These are phyloP conservation scores for Trissolcus basalis DNA, from an alignment of 1,140 invertebrate species.

Conservation along the genomic window DNA sequence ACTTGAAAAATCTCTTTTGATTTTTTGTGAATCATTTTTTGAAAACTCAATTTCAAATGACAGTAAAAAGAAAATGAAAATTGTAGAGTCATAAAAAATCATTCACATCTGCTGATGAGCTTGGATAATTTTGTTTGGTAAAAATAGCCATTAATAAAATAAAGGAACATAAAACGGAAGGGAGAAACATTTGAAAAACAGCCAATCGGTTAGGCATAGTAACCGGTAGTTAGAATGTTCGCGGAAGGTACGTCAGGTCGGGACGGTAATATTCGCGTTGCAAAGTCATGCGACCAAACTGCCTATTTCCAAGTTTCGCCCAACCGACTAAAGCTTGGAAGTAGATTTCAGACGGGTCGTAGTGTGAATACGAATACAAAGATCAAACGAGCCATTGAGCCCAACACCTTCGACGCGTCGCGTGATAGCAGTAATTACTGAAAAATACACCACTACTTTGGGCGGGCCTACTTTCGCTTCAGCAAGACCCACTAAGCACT, in stretches of 20 bases:
- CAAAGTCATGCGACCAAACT: conserved; percentile 69
- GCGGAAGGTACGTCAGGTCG: conserved; percentile 61
- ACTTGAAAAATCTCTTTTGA: too few relatives aligned
- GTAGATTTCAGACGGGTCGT: conserved; percentile 34
- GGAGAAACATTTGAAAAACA: conserved; percentile 51
- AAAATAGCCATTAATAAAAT: conserved; percentile 24
- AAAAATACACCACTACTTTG: conserved; percentile 66
- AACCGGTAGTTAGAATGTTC: conserved; percentile 69
- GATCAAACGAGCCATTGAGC: conserved; percentile 37
- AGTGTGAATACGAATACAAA: conserved; percentile 33
- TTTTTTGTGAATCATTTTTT: too few relatives aligned
- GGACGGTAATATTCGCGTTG: conserved; percentile 68
- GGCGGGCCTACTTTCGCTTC: conserved; percentile 68
- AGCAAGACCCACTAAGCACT: conserved; percentile 68
- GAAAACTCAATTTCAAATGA: too few relatives aligned
- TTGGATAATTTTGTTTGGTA: conserved; percentile 1
- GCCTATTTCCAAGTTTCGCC: conserved; percentile 70
- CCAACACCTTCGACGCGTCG: conserved; percentile 70
- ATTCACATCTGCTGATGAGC: too few relatives aligned
- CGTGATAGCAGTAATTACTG: conserved; percentile 74
- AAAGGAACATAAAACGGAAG: conserved; percentile 38
- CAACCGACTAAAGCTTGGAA: conserved; percentile 62
- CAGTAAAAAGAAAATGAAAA: too few relatives aligned
- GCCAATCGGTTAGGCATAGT: conserved; percentile 57
- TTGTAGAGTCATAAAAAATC: too few relatives aligned